phyloP scores from a whole-genome alignment of 2,888 invertebrate genomes.

The Dorcus parallelipipedus region DNA sequence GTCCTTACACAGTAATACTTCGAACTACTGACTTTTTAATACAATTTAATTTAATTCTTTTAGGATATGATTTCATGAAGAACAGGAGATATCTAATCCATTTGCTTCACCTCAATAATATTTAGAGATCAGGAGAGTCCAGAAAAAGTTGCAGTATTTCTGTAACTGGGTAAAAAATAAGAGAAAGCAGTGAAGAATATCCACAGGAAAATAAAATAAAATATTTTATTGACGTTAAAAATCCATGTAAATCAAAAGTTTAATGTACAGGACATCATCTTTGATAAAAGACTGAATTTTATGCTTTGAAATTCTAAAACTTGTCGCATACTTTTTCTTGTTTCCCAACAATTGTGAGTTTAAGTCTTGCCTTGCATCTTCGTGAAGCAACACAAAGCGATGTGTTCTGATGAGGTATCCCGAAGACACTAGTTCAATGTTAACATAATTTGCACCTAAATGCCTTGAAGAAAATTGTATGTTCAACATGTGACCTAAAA shows the following conservation, averaged over 20 bases:
- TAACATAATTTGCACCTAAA: conserved; percentile 29
- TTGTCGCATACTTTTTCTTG: conserved; percentile 26
- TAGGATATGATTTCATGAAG: too few species aligned
- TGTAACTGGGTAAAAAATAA: too few species aligned
- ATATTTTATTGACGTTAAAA: neutral
- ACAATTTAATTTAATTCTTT: too few species aligned
- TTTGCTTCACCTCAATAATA: too few species aligned
- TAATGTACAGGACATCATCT: conserved; percentile 51
- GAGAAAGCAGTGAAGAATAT: too few species aligned
- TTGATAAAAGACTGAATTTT: conserved; percentile 51
- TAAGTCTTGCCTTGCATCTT: conserved; percentile 28
- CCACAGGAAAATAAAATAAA: neutral
- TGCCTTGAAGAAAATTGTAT: conserved; percentile 38
- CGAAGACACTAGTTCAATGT: conserved; percentile 32
- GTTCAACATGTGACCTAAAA: conserved; percentile 38
- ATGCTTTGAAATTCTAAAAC: conserved; percentile 50
- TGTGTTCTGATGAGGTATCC: conserved; percentile 41
- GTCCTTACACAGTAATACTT: too few species aligned
- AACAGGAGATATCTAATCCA: too few species aligned
- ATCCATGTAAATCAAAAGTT: conserved; percentile 53
- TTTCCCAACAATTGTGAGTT: conserved; percentile 34
- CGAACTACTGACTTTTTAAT: too few species aligned
- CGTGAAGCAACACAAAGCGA: conserved; percentile 36
- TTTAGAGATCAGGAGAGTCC: too few species aligned
- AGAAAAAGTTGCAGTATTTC: too few species aligned